phyloP scores from a whole-genome alignment of 2,113 vertebrate genomes.

The Aldabrachelys gigantea region DNA sequence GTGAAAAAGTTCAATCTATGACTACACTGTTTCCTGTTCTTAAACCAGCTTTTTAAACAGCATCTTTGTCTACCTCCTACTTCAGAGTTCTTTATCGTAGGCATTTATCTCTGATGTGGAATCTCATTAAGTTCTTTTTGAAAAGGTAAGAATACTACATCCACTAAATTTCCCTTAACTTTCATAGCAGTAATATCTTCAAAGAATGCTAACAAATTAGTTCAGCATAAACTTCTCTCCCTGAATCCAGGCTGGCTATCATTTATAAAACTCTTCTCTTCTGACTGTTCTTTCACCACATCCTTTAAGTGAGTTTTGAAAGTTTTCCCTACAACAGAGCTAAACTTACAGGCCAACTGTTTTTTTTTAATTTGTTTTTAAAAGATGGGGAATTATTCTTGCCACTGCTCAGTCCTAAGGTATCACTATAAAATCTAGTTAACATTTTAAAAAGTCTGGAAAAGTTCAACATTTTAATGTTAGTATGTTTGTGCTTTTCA shows the following conservation, averaged over 20 bases:
- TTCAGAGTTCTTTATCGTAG: background rate
- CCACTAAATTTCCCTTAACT: slow-evolving; percentile 61
- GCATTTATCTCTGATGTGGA: slow-evolving; percentile 50
- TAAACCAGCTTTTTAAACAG: slow-evolving; percentile 8
- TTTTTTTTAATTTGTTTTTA: background rate
- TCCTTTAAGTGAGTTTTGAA: slow-evolving; percentile 31
- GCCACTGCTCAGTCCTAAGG: background rate
- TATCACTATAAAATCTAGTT: background rate
- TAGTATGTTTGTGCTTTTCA: background rate
- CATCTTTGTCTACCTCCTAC: slow-evolving; percentile 31
- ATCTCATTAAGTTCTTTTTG: slow-evolving; percentile 56
- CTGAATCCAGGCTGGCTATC: slow-evolving; percentile 40
- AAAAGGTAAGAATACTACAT: slow-evolving; percentile 55
- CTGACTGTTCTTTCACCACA: slow-evolving; percentile 34
- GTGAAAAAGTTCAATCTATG: background rate
- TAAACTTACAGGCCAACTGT: background rate
- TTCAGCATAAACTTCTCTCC: slow-evolving; percentile 67
- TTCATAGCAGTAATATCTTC: slow-evolving; percentile 54
- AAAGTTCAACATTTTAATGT: background rate
- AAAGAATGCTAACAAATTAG: slow-evolving; percentile 67
- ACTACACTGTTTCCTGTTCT: background rate
- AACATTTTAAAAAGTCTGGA: background rate
- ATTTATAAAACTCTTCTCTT: slow-evolving; percentile 67
- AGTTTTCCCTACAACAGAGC: background rate
- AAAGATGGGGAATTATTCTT: background rate